Evolutionary conservation across 2,797 vertebrate genomes (phyloP).

Genomic region (Alca torda): DNA sequence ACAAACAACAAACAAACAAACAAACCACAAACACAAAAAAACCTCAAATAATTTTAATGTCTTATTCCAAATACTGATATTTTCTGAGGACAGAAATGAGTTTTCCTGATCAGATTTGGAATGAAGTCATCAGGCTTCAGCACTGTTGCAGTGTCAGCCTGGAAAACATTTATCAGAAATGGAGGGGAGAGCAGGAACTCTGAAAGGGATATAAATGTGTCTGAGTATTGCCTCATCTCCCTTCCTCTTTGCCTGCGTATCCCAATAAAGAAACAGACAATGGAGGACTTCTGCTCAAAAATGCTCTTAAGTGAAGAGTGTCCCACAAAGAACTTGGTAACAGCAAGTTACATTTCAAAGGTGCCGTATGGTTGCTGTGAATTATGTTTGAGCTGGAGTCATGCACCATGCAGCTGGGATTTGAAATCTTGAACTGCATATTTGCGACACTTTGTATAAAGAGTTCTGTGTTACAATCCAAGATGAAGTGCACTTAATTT

Average conservation of each 20-base stretch:
- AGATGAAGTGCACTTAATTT: neutral
- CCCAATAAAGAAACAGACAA: neutral
- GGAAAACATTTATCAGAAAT: neutral
- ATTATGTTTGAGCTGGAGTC: neutral
- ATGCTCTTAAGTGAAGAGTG: neutral
- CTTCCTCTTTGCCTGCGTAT: neutral
- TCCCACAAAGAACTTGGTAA: neutral
- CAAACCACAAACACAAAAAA: neutral
- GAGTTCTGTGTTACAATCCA: neutral
- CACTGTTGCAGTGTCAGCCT: neutral
- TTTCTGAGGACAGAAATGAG: neutral
- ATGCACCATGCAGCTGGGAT: neutral
- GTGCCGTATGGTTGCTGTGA: neutral
- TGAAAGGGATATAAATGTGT: neutral
- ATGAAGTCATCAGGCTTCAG: neutral
- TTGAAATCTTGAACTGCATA: neutral
- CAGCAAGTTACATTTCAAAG: neutral
- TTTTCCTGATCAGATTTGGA: neutral
- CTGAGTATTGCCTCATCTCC: neutral
- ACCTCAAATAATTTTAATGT: neutral
- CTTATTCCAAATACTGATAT: neutral
- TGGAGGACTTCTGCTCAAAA: neutral
- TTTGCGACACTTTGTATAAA: neutral
- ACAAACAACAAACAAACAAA: neutral
- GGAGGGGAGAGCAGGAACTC: neutral